Evolutionary conservation across 2,113 vertebrate species (phyloP).

Genomic region (Riparia riparia): DNA sequence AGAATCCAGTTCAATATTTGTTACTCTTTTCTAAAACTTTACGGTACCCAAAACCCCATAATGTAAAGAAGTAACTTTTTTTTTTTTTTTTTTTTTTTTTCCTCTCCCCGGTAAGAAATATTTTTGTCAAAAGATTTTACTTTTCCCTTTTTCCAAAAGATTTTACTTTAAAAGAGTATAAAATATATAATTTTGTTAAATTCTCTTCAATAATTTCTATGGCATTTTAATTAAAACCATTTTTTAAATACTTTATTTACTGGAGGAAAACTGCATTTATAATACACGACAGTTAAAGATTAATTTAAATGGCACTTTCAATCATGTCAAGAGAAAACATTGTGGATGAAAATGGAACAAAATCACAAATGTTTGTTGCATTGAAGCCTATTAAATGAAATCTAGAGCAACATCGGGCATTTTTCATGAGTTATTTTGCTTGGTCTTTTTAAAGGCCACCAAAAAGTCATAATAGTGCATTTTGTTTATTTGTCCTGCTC

Average conservation of each 20-base stretch:
- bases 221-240: conserved; percentile 47
- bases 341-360: neutral
- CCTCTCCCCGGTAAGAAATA: neutral
- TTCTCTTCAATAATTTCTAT: neutral
- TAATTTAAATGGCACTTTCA: neutral
- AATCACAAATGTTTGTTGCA: neutral
- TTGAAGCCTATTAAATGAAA: neutral
- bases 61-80: neutral
- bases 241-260: conserved; percentile 55
- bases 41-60: neutral
- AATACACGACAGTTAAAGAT: neutral
- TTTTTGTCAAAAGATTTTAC: neutral
- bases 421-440: neutral
- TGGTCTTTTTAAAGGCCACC: neutral
- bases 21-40: neutral
- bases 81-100: neutral
- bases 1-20: neutral
- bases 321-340: neutral
- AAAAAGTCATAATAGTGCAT: neutral
- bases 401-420: neutral
- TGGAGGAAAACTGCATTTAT: conserved; percentile 5
- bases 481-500: neutral
- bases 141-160: neutral
- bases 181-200: neutral
- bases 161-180: neutral